Base-by-base conservation (phyloP, 1,140 invertebrate species). In the Bursaphelenchus mucronatus region DNA sequence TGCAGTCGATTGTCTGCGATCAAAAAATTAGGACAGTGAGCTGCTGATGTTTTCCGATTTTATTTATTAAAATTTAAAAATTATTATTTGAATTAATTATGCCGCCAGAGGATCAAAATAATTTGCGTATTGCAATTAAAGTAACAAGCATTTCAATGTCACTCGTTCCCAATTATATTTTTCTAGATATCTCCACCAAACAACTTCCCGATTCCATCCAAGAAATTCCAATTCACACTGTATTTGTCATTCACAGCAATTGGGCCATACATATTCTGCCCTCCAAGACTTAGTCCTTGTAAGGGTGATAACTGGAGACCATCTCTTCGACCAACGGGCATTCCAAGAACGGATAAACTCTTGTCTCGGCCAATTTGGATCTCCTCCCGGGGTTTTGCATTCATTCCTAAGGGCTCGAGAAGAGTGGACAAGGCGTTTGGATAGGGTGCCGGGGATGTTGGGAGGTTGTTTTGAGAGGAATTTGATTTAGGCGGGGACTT, bases 211-310 rank as follows among this genome's bases (percentile, higher is more conserved):
- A 70, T 46, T 50, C 72, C 65, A 43, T 75, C 57, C 50, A 72
- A 41, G 49, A 72, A 72, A 39, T 75, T 72, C 70, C 70, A 72
- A 15, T 71, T 67, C 10, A 72, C 54, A 41, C 71, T 72, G 49
- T 72, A 72, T 8, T 67, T 55, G 51, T 72, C 70, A 45, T 72
- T 75, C 8, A 72, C 72, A 15, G 70, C 72, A 47, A 72, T 68
- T 7, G 70, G 70, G 17, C 70, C 70, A 53, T 64, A 71, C 70
- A 72, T 66, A 47, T 72, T 57, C 45, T 70, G 69, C 19, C 75
- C 67, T 11, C 70, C 70, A 11, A 55, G 53, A 46, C 61, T 71
- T 10, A 72, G 8, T 2, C 70, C 70, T 44, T 57, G 66, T 8
- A 72, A 53, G 11, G 70, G 70, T 13, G 71, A 64, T 5, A 72